A percentile compares a stretch with the other conserved stretches of the same genome.
These are phyloP conservation scores for Otolemur garnettii DNA, from an alignment of 2,113 vertebrate species.

Conservation along the genomic window DNA sequence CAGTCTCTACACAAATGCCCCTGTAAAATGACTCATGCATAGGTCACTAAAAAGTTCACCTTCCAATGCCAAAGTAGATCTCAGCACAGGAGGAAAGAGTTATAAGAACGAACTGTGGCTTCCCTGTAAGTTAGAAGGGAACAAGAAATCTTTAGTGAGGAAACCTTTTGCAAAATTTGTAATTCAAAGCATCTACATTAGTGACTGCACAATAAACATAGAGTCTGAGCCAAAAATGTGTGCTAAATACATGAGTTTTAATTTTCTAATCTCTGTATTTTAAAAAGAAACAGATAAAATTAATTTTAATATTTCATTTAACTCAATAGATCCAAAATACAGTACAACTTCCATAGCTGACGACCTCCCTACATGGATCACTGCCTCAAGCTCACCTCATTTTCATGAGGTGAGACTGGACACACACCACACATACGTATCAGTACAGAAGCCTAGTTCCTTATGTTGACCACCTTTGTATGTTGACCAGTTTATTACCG, in stretches of 20 bases:
- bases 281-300: not conserved
- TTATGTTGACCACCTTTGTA: no score
- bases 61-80: slow-evolving; percentile 16
- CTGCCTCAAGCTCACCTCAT: no score
- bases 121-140: not conserved
- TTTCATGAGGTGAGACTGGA: no score
- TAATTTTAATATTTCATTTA: slow-evolving; percentile 8
- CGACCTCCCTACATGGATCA: no score
- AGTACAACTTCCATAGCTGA: no score
- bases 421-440: no score
- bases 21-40: not conserved
- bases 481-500: no score
- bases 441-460: no score
- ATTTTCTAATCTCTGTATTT: not conserved
- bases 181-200: not conserved
- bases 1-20: not conserved
- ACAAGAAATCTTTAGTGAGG: not conserved
- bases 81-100: not conserved
- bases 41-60: not conserved
- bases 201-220: not conserved
- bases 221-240: not conserved
- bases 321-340: not conserved
- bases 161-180: not conserved
- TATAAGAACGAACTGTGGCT: not conserved
- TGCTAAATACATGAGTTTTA: not conserved